phyloP scores from a whole-genome alignment of 2,113 vertebrate genomes.

The Heptranchias perlo region DNA sequence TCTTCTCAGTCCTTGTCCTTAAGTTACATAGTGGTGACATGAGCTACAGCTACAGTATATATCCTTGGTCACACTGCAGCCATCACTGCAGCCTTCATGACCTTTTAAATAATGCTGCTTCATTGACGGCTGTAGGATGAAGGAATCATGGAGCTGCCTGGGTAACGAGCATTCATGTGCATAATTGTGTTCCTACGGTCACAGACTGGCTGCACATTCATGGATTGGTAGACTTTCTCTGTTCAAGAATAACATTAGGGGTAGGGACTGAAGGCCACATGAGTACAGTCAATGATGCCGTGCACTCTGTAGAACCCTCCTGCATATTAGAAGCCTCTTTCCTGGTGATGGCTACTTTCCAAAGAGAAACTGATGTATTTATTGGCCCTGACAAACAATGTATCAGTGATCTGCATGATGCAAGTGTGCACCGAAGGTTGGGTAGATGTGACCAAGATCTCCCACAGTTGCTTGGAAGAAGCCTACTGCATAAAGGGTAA shows the following conservation, averaged over 20 bases:
- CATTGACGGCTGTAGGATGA: not conserved
- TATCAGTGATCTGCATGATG: not conserved
- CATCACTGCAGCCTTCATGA: not conserved
- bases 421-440: not conserved
- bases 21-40: not conserved
- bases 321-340: not conserved
- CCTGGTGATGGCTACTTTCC: not conserved
- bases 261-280: not conserved
- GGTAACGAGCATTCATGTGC: conserved; percentile 14
- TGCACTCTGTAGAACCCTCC: not conserved
- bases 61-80: not conserved
- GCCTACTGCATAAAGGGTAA: not conserved
- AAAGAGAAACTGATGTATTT: not conserved
- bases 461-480: not conserved
- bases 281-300: not conserved
- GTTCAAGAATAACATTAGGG: not conserved
- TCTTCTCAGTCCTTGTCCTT: not conserved
- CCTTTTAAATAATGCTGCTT: not conserved
- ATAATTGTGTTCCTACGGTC: not conserved
- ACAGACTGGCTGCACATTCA: not conserved
- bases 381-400: not conserved
- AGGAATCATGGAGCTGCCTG: not conserved
- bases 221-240: not conserved
- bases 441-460: not conserved
- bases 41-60: not conserved